Conservation (phyloP, 2,888 invertebrate species). For the Camponotus fellah region DNA sequence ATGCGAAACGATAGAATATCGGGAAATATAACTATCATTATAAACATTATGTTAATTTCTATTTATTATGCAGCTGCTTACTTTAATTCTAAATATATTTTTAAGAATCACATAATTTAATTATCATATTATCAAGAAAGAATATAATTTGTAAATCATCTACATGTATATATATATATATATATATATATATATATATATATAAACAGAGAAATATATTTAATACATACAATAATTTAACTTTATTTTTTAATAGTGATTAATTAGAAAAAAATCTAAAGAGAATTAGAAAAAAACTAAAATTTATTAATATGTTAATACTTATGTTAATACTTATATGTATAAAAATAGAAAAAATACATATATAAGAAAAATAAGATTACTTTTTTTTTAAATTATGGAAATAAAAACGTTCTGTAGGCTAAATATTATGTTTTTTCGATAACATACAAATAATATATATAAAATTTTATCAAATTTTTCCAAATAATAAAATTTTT, state of each 20-base stretch:
- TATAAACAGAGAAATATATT: background rate
- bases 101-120: background rate
- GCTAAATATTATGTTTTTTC: background rate
- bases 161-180: background rate
- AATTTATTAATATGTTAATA: background rate
- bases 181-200: background rate
- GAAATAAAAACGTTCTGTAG: background rate
- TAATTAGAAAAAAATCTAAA: background rate
- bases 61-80: constrained; percentile 6
- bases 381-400: no score
- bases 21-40: background rate
- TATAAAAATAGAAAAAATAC: background rate
- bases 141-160: background rate
- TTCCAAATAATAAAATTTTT: no score
- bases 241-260: background rate
- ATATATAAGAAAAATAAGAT: background rate
- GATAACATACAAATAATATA: background rate
- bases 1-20: background rate
- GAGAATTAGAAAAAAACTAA: background rate
- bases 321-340: background rate
- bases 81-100: constrained; percentile 18
- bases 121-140: background rate
- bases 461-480: no score
- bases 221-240: background rate
- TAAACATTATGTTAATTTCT: constrained; percentile 26